Evolutionary conservation across 2,797 vertebrate genomes (phyloP).

Genomic region (Bradypus variegatus): DNA sequence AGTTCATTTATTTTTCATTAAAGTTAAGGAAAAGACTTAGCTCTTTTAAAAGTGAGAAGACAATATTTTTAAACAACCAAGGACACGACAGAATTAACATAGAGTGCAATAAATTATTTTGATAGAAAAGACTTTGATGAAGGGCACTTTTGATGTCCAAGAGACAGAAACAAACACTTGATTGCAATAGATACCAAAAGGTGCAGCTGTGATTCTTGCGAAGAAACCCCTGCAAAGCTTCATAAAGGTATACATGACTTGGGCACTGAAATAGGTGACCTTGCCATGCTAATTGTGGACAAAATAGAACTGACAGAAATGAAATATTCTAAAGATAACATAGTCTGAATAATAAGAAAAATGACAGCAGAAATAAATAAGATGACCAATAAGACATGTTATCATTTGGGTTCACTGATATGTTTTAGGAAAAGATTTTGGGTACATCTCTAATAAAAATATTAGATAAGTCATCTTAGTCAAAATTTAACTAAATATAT

Average conservation of each 20-base stretch:
- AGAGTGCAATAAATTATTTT: too few relatives aligned
- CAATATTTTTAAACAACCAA: too few relatives aligned
- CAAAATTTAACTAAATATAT: not conserved
- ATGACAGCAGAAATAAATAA: not conserved
- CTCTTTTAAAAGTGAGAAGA: too few relatives aligned
- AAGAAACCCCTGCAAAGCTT: conserved; percentile 7
- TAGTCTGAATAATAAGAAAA: not conserved
- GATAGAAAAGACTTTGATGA: too few relatives aligned
- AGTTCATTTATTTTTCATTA: too few relatives aligned
- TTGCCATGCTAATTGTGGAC: not conserved
- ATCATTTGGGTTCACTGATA: not conserved
- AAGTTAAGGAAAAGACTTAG: too few relatives aligned
- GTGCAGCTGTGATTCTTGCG: not conserved
- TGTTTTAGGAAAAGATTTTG: not conserved
- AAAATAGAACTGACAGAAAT: conserved; percentile 23
- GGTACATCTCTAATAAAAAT: not conserved
- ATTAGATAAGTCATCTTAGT: not conserved
- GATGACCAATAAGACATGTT: not conserved
- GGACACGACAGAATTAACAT: too few relatives aligned
- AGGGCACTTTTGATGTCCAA: conserved; percentile 42
- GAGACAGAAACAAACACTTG: conserved; percentile 31
- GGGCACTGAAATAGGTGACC: not conserved
- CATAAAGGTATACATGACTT: not conserved
- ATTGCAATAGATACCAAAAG: conserved; percentile 28
- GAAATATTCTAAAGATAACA: not conserved